These are phyloP conservation scores for Capra hircus DNA, from an alignment of 2,113 vertebrate genomes.

Conservation along the genomic window DNA sequence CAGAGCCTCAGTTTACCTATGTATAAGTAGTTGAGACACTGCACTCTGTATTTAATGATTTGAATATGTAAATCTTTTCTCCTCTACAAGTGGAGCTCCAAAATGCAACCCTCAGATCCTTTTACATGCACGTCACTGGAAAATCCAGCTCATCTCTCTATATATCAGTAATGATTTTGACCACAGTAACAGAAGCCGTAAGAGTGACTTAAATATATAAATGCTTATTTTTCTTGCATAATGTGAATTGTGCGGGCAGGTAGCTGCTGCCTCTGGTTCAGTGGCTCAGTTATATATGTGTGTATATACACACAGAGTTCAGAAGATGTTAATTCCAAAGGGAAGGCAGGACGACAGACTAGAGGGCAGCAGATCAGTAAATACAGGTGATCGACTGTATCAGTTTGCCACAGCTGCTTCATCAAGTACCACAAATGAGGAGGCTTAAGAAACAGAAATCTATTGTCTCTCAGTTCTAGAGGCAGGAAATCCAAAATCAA, in stretches of 20 bases:
- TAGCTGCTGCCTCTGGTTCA: background rate
- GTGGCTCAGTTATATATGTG: background rate
- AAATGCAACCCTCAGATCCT: background rate
- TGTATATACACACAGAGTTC: background rate
- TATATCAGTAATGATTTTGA: background rate
- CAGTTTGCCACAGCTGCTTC: background rate
- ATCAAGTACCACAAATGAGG: background rate
- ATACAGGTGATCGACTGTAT: background rate
- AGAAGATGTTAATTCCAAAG: background rate
- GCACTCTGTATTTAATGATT: background rate
- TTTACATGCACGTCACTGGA: background rate
- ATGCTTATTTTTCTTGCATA: background rate
- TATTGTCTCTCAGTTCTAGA: background rate
- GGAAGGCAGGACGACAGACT: background rate
- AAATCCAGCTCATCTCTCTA: background rate
- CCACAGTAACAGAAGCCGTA: constrained; percentile 10
- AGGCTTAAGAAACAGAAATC: background rate
- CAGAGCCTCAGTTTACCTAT: background rate
- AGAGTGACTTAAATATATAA: background rate
- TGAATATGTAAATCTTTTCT: background rate
- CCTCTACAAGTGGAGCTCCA: background rate
- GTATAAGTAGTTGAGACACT: background rate
- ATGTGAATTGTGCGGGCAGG: background rate
- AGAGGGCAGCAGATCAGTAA: background rate
- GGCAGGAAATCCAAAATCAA: background rate